Conservation (phyloP, 2,888 invertebrate species). For the Zaprionus lineosus region DNA sequence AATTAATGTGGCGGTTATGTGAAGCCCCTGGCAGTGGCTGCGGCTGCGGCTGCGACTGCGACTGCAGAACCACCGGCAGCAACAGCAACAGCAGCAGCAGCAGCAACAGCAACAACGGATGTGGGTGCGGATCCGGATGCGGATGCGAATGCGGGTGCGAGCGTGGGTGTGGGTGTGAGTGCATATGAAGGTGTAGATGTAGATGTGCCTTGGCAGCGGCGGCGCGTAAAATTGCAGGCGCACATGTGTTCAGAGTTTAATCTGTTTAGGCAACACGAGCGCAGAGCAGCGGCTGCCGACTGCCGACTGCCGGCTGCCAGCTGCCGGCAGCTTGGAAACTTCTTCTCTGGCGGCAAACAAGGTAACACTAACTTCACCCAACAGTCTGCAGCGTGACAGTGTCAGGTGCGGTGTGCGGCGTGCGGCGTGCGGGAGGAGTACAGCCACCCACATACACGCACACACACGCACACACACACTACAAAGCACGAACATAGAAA, state of each 20-base stretch:
- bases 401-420: no score
- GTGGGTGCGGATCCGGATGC: slow-evolving; percentile 9
- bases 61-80: slow-evolving; percentile 10
- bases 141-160: no score
- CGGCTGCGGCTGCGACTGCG: slow-evolving; percentile 23
- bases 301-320: slow-evolving; percentile 12
- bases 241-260: slow-evolving; percentile 74
- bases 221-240: slow-evolving; percentile 76
- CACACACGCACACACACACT: slow-evolving; percentile 9
- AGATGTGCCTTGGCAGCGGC: slow-evolving; percentile 41
- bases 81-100: slow-evolving; percentile 14
- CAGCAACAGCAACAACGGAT: slow-evolving; percentile 2
- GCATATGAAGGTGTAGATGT: not conserved
- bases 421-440: no score
- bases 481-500: slow-evolving; percentile 59
- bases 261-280: slow-evolving; percentile 75
- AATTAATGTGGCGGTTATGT: slow-evolving; percentile 75
- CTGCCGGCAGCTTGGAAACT: slow-evolving; percentile 46
- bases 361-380: slow-evolving; percentile 75
- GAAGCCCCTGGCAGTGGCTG: slow-evolving; percentile 38
- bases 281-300: slow-evolving; percentile 56
- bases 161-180: no score
- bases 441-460: not conserved
- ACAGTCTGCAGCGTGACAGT: slow-evolving; percentile 36
- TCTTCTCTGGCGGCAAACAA: slow-evolving; percentile 52